Evolutionary conservation across 1,140 invertebrate genomes (phyloP).

Genomic region (Cepaea nemoralis): DNA sequence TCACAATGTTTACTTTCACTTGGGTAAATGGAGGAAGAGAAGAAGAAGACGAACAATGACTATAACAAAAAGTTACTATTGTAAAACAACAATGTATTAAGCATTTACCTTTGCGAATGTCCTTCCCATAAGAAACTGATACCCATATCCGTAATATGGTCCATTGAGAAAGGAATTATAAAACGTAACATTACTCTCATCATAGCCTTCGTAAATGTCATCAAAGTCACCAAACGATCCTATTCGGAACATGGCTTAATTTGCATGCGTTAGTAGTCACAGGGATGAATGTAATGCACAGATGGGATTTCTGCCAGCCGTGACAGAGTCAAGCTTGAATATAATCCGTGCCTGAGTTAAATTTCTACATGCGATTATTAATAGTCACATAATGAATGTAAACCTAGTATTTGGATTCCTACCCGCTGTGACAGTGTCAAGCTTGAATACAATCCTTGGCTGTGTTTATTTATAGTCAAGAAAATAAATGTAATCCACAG

Average conservation of each 20-base stretch:
- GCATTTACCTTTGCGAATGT: conserved; percentile 32
- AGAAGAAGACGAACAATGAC: too few relatives aligned
- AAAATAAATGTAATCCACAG: too few relatives aligned
- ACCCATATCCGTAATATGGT: conserved; percentile 7
- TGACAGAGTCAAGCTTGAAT: background rate
- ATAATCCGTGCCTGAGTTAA: background rate
- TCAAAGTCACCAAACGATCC: conserved; percentile 21
- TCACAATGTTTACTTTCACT: too few relatives aligned
- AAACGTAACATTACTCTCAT: background rate
- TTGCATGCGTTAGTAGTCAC: background rate
- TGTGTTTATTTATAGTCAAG: too few relatives aligned
- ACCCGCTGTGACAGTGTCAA: too few relatives aligned
- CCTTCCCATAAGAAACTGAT: conserved; percentile 29
- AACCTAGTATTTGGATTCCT: background rate
- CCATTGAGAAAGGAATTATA: conserved; percentile 23
- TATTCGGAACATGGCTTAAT: background rate
- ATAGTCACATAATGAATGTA: background rate
- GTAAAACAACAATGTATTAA: background rate
- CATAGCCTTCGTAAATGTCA: background rate
- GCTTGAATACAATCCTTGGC: too few relatives aligned
- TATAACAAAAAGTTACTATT: too few relatives aligned
- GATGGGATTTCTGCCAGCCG: background rate
- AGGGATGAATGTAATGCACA: background rate
- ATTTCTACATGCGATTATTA: background rate
- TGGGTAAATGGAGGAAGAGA: too few relatives aligned